Evolutionary conservation across 2,888 invertebrate species (phyloP).

Genomic region (Clitarchus hookeri): DNA sequence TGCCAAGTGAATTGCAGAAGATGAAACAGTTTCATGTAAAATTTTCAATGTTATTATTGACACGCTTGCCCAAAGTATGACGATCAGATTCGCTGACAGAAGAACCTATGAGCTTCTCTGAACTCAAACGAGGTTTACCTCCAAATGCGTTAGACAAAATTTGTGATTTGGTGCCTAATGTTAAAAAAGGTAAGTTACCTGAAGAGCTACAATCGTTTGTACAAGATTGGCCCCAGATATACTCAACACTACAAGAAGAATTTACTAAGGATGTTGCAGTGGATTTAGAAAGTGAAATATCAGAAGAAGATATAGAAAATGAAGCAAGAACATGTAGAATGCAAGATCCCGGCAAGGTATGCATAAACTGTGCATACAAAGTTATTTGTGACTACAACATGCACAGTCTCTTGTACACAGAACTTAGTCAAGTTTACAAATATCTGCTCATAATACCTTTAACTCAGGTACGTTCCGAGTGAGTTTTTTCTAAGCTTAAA

Average conservation of each 20-base stretch:
- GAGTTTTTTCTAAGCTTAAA: too few relatives aligned
- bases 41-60: too few relatives aligned
- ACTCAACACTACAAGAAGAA: not conserved
- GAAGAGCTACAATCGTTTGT: constrained; percentile 18
- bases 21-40: not conserved
- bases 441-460: too few relatives aligned
- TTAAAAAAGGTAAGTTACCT: not conserved
- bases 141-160: constrained; percentile 5
- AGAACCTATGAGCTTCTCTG: not conserved
- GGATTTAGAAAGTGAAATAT: not conserved
- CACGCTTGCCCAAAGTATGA: too few relatives aligned
- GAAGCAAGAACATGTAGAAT: not conserved
- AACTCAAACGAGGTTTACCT: constrained; percentile 10
- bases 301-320: not conserved
- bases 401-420: too few relatives aligned
- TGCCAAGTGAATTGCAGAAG: constrained; percentile 16
- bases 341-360: not conserved
- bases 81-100: too few relatives aligned
- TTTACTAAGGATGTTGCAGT: not conserved
- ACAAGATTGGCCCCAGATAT: not conserved
- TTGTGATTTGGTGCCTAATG: not conserved
- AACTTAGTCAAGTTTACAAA: too few relatives aligned
- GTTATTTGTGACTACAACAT: too few relatives aligned
- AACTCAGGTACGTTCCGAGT: too few relatives aligned
- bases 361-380: too few relatives aligned